phyloP scores from a whole-genome alignment of 2,888 invertebrate species.

The Heteropelma amictum region DNA sequence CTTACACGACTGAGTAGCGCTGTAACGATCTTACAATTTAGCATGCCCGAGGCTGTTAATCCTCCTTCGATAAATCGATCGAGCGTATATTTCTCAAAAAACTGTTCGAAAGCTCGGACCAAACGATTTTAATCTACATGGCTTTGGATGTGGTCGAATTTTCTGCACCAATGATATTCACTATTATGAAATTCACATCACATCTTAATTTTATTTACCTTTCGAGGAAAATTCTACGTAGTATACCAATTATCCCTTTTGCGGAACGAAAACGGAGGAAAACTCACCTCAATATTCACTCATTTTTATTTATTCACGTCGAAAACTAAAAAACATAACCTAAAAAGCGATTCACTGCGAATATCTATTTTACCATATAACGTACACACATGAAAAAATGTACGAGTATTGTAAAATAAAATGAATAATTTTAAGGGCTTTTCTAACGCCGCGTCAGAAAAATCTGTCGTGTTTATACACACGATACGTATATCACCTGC shows the following conservation, averaged over 20 bases:
- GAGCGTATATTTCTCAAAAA: slow-evolving; percentile 62
- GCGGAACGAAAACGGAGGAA: background rate
- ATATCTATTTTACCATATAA: no score
- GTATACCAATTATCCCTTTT: background rate
- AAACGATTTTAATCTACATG: slow-evolving; percentile 31
- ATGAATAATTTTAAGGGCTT: slow-evolving; percentile 1
- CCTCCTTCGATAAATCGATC: slow-evolving; percentile 67
- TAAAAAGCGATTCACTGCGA: no score
- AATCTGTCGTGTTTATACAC: slow-evolving; percentile 1
- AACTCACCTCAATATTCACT: no score
- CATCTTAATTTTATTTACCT: background rate
- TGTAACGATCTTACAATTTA: slow-evolving; percentile 67
- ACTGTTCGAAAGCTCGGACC: slow-evolving; percentile 51
- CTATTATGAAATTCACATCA: background rate
- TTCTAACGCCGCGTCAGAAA: slow-evolving; percentile 35
- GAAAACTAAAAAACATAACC: no score
- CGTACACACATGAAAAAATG: background rate
- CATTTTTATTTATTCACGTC: no score
- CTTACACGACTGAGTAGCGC: slow-evolving; percentile 69
- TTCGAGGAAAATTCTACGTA: background rate
- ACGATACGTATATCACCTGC: slow-evolving; percentile 65
- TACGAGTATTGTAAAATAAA: background rate
- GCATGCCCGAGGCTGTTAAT: slow-evolving; percentile 61
- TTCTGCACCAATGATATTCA: slow-evolving; percentile 8
- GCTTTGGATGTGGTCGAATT: slow-evolving; percentile 13